Evolutionary conservation across 2,888 invertebrate genomes (phyloP).

Genomic region (Sipha maydis): DNA sequence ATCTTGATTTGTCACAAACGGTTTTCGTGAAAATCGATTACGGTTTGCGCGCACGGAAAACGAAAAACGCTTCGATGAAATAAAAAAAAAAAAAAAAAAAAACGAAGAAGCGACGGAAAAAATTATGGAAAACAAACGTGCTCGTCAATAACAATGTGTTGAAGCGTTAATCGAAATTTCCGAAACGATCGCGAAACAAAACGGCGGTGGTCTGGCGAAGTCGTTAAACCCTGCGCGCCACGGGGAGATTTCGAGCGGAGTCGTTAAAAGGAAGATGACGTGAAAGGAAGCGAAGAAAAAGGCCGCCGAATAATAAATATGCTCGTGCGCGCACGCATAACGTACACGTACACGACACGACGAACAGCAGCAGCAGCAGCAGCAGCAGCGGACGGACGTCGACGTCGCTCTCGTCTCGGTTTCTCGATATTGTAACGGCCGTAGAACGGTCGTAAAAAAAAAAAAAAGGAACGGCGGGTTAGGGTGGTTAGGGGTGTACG

Average conservation of each 20-base stretch:
- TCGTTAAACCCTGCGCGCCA: conserved; percentile 6
- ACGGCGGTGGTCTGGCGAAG: neutral
- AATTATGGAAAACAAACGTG: neutral
- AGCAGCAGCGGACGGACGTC: neutral
- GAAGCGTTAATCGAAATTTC: conserved; percentile 17
- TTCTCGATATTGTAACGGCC: neutral
- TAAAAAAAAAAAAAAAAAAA: too few species aligned
- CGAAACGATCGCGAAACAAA: neutral
- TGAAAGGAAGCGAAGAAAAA: conserved; percentile 2
- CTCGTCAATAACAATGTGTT: neutral
- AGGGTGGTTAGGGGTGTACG: neutral
- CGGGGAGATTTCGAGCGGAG: conserved; percentile 34
- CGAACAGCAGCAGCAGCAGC: too few species aligned
- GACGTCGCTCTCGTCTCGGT: neutral
- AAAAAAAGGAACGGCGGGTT: too few species aligned
- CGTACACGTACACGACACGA: neutral
- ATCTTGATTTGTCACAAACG: too few species aligned
- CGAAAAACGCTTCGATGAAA: too few species aligned
- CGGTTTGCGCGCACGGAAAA: too few species aligned
- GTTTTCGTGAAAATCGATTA: too few species aligned
- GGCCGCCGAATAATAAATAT: neutral
- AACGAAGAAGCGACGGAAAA: neutral
- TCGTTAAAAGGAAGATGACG: conserved; percentile 46
- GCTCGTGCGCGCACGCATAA: neutral
- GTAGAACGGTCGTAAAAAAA: neutral